These are phyloP conservation scores for Marasmarcha lunaedactyla DNA, from an alignment of 2,888 invertebrate species.

Conservation along the genomic window DNA sequence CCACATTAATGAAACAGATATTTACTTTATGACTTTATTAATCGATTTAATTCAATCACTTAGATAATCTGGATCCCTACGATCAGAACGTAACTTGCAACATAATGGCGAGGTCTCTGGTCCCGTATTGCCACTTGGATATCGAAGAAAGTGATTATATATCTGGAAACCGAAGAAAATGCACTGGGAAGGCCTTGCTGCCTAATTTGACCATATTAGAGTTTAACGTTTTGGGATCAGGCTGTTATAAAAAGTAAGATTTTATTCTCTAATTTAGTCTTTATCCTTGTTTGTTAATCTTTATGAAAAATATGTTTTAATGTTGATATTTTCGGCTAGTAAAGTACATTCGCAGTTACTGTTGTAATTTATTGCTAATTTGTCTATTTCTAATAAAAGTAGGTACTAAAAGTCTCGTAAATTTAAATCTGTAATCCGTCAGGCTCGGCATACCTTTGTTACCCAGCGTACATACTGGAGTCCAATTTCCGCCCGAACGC, in stretches of 20 bases:
- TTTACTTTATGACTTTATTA: no score
- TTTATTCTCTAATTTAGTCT: slow-evolving; percentile 6
- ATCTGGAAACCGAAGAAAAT: slow-evolving; percentile 48
- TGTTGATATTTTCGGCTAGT: neutral
- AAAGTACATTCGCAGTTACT: neutral
- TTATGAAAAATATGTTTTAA: no score
- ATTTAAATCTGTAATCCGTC: no score
- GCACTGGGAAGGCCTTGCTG: slow-evolving; percentile 44
- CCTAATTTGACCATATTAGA: slow-evolving; percentile 71
- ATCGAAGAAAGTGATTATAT: slow-evolving; percentile 75
- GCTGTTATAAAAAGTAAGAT: slow-evolving; percentile 65
- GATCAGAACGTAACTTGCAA: slow-evolving; percentile 65
- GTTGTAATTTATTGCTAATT: neutral
- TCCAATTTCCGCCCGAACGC: no score
- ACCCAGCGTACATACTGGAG: no score
- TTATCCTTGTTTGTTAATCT: neutral
- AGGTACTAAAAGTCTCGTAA: no score
- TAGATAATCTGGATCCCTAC: slow-evolving; percentile 62
- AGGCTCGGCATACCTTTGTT: no score
- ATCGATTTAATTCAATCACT: no score
- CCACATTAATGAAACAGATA: no score
- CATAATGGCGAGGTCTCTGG: slow-evolving; percentile 70
- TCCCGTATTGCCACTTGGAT: slow-evolving; percentile 79
- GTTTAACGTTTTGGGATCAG: slow-evolving; percentile 74
- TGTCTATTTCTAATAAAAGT: no score